Evolutionary conservation across 1,140 invertebrate species (phyloP).

Genomic region (Aphelenchoides avenae): DNA sequence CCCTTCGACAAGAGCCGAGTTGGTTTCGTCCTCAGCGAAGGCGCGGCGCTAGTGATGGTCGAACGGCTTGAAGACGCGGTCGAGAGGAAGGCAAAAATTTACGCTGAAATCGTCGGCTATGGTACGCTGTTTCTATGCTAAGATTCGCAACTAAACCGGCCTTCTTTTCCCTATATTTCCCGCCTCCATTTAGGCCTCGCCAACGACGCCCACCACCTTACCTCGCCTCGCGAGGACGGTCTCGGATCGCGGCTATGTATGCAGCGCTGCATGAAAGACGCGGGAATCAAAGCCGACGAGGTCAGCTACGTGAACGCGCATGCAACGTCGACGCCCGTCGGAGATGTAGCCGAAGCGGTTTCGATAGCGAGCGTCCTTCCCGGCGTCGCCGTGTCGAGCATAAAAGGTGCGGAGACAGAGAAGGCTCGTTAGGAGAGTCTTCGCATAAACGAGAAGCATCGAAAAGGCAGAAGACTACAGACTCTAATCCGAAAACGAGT

Average conservation of each 20-base stretch:
- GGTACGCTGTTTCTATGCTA: slow-evolving; percentile 63
- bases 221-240: slow-evolving; percentile 81
- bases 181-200: slow-evolving; percentile 66
- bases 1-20: slow-evolving; percentile 87
- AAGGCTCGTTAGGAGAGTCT: too few species aligned
- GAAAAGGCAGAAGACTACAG: too few species aligned
- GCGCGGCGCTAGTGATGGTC: slow-evolving; percentile 79
- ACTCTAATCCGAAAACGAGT: too few species aligned
- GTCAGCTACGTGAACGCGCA: slow-evolving; percentile 90
- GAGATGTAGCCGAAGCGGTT: slow-evolving; percentile 80
- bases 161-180: not conserved
- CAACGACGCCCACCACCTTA: slow-evolving; percentile 88
- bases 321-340: slow-evolving; percentile 91
- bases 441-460: too few species aligned
- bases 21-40: slow-evolving; percentile 99
- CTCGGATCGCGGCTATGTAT: slow-evolving; percentile 83
- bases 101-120: slow-evolving; percentile 89
- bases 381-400: too few species aligned
- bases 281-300: slow-evolving; percentile 65
- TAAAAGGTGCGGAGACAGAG: too few species aligned
- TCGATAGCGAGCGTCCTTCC: too few species aligned
- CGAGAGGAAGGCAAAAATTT: slow-evolving; percentile 73
- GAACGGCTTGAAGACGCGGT: slow-evolving; percentile 84
- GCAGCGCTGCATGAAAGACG: slow-evolving; percentile 75
- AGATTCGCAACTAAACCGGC: not conserved